phyloP scores from a whole-genome alignment of 2,888 invertebrate species.

The Dryocosmus kuriphilus region DNA sequence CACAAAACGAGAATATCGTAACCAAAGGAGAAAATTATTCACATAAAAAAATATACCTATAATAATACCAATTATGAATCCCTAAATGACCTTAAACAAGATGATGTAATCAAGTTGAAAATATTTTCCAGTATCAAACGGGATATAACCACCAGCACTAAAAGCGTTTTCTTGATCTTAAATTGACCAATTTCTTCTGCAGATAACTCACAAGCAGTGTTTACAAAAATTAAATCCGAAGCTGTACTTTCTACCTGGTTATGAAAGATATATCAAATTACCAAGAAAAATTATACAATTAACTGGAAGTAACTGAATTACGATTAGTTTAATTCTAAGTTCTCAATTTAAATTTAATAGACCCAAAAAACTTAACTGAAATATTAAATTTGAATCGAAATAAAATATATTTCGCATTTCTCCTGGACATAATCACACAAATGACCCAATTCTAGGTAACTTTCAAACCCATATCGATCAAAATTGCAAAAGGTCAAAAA shows the following conservation, averaged over 20 bases:
- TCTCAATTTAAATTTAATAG: not conserved
- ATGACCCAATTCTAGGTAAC: slow-evolving; percentile 36
- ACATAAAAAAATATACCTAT: too few relatives aligned
- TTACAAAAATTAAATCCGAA: not conserved
- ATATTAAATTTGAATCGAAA: not conserved
- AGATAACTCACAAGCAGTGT: not conserved
- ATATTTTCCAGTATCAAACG: not conserved
- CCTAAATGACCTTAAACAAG: too few relatives aligned
- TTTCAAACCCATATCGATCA: slow-evolving; percentile 10
- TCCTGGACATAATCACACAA: not conserved
- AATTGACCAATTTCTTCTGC: not conserved
- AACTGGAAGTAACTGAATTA: not conserved
- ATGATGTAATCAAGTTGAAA: not conserved
- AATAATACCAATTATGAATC: too few relatives aligned
- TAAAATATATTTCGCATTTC: not conserved
- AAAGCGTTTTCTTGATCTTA: not conserved
- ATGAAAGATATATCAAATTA: not conserved
- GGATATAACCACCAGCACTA: not conserved
- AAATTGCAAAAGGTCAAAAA: not conserved
- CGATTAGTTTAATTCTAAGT: too few relatives aligned
- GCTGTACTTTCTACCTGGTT: not conserved
- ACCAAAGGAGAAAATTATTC: too few relatives aligned
- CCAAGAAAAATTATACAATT: not conserved
- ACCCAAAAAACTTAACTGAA: not conserved
- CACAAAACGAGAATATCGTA: too few relatives aligned